These are phyloP conservation scores for Alcis repandata DNA, from an alignment of 2,888 invertebrate genomes.

Conservation along the genomic window DNA sequence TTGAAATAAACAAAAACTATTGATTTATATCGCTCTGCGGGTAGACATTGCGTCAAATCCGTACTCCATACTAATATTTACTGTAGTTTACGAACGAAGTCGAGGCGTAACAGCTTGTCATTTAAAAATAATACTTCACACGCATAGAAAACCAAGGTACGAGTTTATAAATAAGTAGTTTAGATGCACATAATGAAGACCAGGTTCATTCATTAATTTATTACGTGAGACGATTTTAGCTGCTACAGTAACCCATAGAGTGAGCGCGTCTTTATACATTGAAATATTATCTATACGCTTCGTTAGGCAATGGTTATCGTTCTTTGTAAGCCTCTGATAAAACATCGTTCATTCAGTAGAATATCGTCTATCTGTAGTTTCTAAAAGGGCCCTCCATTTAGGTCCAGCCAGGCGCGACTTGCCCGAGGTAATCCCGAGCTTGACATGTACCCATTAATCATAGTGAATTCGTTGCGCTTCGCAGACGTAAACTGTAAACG, in stretches of 20 bases:
- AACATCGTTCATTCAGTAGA: slow-evolving; percentile 31
- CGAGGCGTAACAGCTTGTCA: no score
- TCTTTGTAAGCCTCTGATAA: neutral
- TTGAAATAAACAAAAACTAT: slow-evolving; percentile 51
- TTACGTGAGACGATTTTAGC: no score
- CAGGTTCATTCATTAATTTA: no score
- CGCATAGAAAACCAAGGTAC: no score
- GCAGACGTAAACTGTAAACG: slow-evolving; percentile 6
- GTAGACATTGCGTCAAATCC: slow-evolving; percentile 39
- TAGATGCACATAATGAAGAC: no score
- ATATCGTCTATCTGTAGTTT: slow-evolving; percentile 29
- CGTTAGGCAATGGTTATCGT: neutral
- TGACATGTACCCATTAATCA: slow-evolving; percentile 53
- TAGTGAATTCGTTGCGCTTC: slow-evolving; percentile 45
- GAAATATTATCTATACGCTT: no score
- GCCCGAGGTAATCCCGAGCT: slow-evolving; percentile 52
- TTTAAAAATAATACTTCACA: no score
- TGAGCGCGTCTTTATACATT: no score
- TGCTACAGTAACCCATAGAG: no score
- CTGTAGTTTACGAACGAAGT: no score
- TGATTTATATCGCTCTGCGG: slow-evolving; percentile 42
- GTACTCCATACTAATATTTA: no score
- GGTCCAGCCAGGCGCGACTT: slow-evolving; percentile 51
- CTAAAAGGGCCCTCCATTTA: slow-evolving; percentile 46
- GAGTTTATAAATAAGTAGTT: no score